Percentiles rank a stretch among this genome's conserved stretches.
Conservation (phyloP, 2,113 vertebrate genomes). For the Lepisosteus osseus region DNA sequence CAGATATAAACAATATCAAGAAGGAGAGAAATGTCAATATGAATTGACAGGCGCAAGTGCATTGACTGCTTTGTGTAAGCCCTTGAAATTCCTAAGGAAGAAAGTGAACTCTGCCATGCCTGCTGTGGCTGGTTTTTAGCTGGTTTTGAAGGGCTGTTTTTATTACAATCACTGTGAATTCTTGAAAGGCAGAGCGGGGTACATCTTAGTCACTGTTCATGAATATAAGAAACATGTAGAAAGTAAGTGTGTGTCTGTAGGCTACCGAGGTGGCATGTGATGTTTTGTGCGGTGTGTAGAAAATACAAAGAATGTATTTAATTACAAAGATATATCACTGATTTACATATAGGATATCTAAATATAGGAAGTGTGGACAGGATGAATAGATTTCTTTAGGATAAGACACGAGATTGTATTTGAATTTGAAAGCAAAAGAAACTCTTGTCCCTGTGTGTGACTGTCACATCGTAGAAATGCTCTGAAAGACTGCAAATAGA, state of each 20-base stretch:
- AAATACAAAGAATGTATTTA: constrained; percentile 5
- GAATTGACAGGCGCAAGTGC: no score
- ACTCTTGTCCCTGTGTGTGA: constrained; percentile 9
- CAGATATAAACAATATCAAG: no score
- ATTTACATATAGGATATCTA: not conserved
- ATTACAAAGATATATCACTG: not conserved
- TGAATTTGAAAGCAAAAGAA: not conserved
- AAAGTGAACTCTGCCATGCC: no score
- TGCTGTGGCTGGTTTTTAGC: no score
- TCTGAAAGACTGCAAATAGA: not conserved
- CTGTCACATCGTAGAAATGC: not conserved
- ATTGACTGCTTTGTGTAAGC: no score
- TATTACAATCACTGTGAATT: not conserved
- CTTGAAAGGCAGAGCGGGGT: not conserved
- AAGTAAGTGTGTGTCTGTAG: not conserved
- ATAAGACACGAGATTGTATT: constrained; percentile 20
- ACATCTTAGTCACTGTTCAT: not conserved
- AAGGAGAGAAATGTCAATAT: no score
- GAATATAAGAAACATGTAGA: not conserved
- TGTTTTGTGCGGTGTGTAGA: not conserved
- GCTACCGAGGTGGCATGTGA: not conserved
- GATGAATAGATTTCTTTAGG: not conserved
- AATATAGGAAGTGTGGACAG: not conserved
- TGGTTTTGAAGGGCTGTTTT: no score
- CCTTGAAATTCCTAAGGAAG: no score